Evolutionary conservation across 1,140 invertebrate species (phyloP), one percentile per base, ranked within the genome.

Genomic region (Aphaenogaster floridana): DNA sequence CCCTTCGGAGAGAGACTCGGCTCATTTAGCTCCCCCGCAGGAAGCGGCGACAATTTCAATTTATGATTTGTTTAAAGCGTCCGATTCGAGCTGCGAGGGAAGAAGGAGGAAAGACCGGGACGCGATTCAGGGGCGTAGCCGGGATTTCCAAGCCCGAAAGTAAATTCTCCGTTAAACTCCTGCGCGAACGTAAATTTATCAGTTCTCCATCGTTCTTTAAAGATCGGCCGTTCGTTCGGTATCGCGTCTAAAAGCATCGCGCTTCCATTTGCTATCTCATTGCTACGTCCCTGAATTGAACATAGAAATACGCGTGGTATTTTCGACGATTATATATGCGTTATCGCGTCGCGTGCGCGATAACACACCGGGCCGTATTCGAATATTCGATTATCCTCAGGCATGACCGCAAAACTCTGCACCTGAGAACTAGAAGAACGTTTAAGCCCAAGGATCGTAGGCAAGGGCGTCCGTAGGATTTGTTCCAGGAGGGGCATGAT

Each of bases 21-120:
- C 86, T 91, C 87, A 92, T 92, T 92, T 87, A 90, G 77, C 81
- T 89, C 89, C 88, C 87, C 86, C 92, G 90, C 94, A 95, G 94
- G 95, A 95, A 94, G 94, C 89, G 91, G 86, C 92, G 91, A 94
- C 92, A 95, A 95, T 95, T 95, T 95, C 94, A 95, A 95, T 94
- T 94, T 94, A 93, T 90, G 74, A 92, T 93, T 93, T 94, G 91
- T 93, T 94, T 94, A 93, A 94, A 94, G 81, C 90, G 92, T 84
- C 89, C 88, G 52, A 80, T 63, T 39, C 63, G 84, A 69, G 74
- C 83, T 11, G 59, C 76, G 74, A 77, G 61, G 78, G 77, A 34
- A 57, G 87, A 85, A 50, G 13, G 57, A 50, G 54, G 28, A 36
- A 54, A 61, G 42, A 54, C 15, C 54, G 59, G 21, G 39, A 71